Conservation (phyloP, 2,113 vertebrate species). For the Lichenostomus cassidix region DNA sequence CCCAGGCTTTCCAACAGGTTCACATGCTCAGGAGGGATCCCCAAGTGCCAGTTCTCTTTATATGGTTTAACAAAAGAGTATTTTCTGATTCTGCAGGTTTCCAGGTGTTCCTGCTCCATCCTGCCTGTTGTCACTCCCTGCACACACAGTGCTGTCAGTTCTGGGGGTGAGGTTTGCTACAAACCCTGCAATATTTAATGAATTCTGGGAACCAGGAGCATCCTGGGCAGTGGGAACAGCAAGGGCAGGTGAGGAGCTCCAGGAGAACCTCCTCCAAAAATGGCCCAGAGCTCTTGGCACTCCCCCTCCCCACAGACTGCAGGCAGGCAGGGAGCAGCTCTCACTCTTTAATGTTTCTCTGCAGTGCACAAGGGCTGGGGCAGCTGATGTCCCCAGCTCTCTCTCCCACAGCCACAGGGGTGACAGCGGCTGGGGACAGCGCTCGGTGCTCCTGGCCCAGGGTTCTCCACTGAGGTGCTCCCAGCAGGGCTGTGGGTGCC, state of each 20-base stretch:
- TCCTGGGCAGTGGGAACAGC: no score
- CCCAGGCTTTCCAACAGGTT: no score
- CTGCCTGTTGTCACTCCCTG: background rate
- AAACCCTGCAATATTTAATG: rapidly evolving
- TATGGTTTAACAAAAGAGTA: rapidly evolving
- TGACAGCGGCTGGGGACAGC: background rate
- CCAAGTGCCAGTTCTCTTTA: no score
- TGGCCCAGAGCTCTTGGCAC: background rate
- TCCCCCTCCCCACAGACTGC: background rate
- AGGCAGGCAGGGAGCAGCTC: background rate
- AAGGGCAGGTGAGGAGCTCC: background rate
- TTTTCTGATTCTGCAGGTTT: background rate
- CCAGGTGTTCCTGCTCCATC: background rate
- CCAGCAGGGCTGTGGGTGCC: background rate
- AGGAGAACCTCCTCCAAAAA: background rate
- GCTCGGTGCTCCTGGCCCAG: background rate
- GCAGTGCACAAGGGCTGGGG: background rate
- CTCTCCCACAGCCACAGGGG: rapidly evolving
- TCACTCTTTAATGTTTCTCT: background rate
- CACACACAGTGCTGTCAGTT: rapidly evolving
- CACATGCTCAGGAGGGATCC: background rate
- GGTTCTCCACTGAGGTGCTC: rapidly evolving
- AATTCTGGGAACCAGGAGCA: no score
- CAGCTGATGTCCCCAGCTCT: background rate
- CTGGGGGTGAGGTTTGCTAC: rapidly evolving